A percentile compares a stretch with the other conserved stretches of the same genome.
Conservation (phyloP, 1,140 invertebrate species). For the Nylanderia fulva region DNA sequence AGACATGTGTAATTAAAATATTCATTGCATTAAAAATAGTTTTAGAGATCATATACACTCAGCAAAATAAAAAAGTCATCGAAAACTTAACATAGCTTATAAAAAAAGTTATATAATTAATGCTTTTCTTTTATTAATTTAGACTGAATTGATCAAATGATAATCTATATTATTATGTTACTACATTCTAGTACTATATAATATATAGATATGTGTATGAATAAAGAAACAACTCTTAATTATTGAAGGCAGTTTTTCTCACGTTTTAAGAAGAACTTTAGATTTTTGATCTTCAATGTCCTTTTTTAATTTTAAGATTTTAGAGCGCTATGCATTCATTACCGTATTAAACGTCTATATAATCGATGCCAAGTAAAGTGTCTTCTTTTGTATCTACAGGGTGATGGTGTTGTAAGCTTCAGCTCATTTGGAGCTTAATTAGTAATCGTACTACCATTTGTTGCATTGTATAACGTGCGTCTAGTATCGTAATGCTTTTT, state of each 20-base stretch:
- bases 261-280: neutral
- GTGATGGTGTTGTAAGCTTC: conserved; percentile 74
- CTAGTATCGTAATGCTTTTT: conserved; percentile 80
- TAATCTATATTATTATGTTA: neutral
- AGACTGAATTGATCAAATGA: neutral
- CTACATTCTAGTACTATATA: neutral
- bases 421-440: conserved; percentile 71
- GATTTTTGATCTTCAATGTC: conserved; percentile 2
- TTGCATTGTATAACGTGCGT: conserved; percentile 71
- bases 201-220: neutral
- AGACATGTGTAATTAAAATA: neutral
- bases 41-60: neutral
- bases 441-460: conserved; percentile 67
- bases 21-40: neutral
- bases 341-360: neutral
- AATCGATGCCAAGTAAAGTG: conserved; percentile 28
- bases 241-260: neutral
- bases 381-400: conserved; percentile 62
- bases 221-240: neutral
- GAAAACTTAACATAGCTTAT: neutral
- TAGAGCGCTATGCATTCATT: conserved; percentile 21
- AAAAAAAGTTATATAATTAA: conserved; percentile 13
- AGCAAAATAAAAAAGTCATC: neutral
- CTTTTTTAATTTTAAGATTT: neutral
- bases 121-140: neutral